Base-by-base conservation (phyloP, 2,888 invertebrate genomes). In the Griposia aprilina region DNA sequence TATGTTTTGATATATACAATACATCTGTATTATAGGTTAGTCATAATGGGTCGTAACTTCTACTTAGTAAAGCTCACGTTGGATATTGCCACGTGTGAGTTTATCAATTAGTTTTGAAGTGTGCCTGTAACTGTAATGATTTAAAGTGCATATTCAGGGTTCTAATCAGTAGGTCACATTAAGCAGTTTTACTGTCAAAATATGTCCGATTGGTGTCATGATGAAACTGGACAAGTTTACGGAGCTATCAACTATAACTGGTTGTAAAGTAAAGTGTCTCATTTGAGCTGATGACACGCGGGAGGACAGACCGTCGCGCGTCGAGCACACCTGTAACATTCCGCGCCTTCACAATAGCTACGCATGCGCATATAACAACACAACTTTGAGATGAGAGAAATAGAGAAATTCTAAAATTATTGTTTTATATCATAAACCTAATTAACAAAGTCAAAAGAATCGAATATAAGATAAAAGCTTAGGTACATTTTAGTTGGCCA, bases 231-330 rank as follows among this genome's bases (percentile, higher is more conserved):
- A 87, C 89, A 91, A 90, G 89, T 93, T 90, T 91, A 91, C 89
- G 90, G 84, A 91, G 90, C 87, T 82, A 90, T 91, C 87, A 90
- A 90, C 74, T 89, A 90, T 89, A 94, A 93, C 92, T 91, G 93
- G 93, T 93, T 93, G 91, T 91, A 89, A 88, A 89, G 89, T 82
- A 82, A 87, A 76, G 84, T 89, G 86, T 85, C 76, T 86, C 80
- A 85, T 90, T 90, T 88, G 81, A 85, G 85, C 86, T 81, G 83
- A 87, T 87, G 86, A 89, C 87, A 89, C 78, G 89, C 87, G 82
- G 88, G 76, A 82, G 73, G 74, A 55, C 79, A 89, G 75, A 79
- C 72, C 59, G 81, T 55, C 80, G 78, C 82, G 78, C 59, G 81
- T 55, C 80, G 78, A 83, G 78, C 85, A 15, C 71, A 86, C 72